Evolutionary conservation across 2,113 vertebrate species (phyloP).

Genomic region (Excalfactoria chinensis): DNA sequence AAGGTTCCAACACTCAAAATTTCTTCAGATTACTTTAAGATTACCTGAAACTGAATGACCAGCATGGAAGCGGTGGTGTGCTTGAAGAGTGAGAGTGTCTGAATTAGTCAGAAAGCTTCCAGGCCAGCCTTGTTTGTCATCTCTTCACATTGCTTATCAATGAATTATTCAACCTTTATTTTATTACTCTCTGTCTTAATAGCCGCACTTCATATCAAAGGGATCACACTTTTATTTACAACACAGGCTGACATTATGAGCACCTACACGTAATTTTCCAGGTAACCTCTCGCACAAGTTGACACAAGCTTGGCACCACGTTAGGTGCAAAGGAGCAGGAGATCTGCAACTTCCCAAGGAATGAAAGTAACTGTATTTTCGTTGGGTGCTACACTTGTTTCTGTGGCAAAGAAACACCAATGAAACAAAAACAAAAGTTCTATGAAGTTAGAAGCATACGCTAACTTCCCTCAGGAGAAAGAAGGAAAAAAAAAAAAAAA

Average conservation of each 20-base stretch:
- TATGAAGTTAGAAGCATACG: background rate
- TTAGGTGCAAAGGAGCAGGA: rapidly evolving
- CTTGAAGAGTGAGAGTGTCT: background rate
- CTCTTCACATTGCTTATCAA: rapidly evolving
- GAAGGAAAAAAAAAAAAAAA: too few relatives aligned
- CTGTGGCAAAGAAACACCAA: background rate
- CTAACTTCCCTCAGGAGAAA: background rate
- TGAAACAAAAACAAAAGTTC: background rate
- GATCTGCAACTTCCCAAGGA: background rate
- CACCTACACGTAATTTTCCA: background rate
- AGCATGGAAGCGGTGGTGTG: background rate
- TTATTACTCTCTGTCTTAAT: background rate
- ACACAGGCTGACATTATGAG: rapidly evolving
- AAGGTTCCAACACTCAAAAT: background rate
- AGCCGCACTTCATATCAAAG: background rate
- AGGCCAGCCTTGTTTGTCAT: background rate
- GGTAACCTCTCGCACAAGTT: rapidly evolving
- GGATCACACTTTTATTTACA: background rate
- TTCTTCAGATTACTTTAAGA: background rate
- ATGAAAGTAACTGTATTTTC: rapidly evolving
- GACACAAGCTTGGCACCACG: background rate
- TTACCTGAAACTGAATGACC: background rate
- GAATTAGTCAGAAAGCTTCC: background rate
- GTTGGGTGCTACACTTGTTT: background rate
- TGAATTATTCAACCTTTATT: background rate